Evolutionary conservation across 2,113 vertebrate species (phyloP).

Genomic region (Ptyas mucosa): DNA sequence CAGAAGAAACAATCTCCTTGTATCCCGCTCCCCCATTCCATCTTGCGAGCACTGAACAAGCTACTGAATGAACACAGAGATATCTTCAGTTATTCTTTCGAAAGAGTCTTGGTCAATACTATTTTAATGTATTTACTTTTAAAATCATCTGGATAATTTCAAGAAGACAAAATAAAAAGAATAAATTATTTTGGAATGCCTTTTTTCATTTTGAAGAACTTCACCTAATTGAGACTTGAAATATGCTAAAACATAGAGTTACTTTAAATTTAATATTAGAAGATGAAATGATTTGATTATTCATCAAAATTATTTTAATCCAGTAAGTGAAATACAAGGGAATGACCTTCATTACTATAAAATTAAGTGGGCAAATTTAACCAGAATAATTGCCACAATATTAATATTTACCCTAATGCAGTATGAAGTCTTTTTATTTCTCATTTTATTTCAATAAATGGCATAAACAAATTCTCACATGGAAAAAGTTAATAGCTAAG

Average conservation of each 20-base stretch:
- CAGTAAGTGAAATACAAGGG: not conserved
- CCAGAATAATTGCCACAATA: not conserved
- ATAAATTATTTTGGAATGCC: constrained; percentile 38
- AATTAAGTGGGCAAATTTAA: not conserved
- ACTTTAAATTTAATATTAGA: not conserved
- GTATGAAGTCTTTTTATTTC: not conserved
- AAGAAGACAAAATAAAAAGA: constrained; percentile 25
- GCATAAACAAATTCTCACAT: not conserved
- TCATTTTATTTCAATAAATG: not conserved
- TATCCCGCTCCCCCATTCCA: not conserved
- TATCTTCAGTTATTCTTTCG: constrained; percentile 33
- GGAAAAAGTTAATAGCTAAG: not conserved
- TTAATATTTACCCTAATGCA: not conserved
- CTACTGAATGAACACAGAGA: constrained; percentile 2
- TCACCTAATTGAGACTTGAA: not conserved
- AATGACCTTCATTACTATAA: not conserved
- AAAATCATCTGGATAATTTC: not conserved
- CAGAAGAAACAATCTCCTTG: constrained; percentile 17
- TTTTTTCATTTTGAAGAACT: not conserved
- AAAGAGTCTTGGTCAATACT: not conserved
- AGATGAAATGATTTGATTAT: not conserved
- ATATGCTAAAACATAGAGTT: not conserved
- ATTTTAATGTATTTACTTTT: not conserved
- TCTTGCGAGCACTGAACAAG: not conserved
- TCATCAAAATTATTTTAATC: not conserved